Conservation (phyloP, 2,113 vertebrate species). For the Lathamus discolor region DNA sequence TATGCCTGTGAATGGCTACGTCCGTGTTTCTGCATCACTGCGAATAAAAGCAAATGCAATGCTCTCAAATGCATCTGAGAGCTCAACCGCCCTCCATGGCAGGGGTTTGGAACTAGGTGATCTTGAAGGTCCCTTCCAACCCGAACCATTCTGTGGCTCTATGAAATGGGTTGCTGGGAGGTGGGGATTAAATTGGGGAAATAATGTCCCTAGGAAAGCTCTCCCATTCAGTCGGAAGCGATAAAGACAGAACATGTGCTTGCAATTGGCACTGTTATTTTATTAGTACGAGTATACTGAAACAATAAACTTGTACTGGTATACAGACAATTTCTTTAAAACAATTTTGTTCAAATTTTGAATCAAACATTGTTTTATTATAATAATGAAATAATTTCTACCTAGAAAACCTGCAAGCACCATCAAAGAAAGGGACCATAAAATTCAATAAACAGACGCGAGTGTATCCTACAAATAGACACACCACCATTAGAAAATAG, state of each 20-base stretch:
- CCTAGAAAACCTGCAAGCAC: slow-evolving; percentile 98
- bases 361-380: slow-evolving; percentile 97
- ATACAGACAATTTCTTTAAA: slow-evolving; percentile 96
- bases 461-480: slow-evolving; percentile 96
- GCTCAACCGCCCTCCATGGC: not conserved
- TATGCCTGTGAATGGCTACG: not conserved
- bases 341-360: slow-evolving; percentile 98
- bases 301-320: slow-evolving; percentile 91
- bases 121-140: not conserved
- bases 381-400: slow-evolving; percentile 97
- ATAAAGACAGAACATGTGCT: slow-evolving; percentile 17
- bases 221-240: not conserved
- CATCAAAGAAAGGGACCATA: slow-evolving; percentile 98
- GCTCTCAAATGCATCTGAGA: not conserved
- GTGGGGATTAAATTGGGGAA: rapidly evolving
- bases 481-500: slow-evolving; percentile 94
- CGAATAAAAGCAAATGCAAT: rapidly evolving
- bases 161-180: not conserved
- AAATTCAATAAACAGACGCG: slow-evolving; percentile 94
- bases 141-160: not conserved
- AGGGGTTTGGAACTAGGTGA: not conserved
- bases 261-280: slow-evolving; percentile 95
- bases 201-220: not conserved
- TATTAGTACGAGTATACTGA: slow-evolving; percentile 94
- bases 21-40: rapidly evolving